phyloP scores from a whole-genome alignment of 2,113 vertebrate genomes.

The Empidonax traillii region DNA sequence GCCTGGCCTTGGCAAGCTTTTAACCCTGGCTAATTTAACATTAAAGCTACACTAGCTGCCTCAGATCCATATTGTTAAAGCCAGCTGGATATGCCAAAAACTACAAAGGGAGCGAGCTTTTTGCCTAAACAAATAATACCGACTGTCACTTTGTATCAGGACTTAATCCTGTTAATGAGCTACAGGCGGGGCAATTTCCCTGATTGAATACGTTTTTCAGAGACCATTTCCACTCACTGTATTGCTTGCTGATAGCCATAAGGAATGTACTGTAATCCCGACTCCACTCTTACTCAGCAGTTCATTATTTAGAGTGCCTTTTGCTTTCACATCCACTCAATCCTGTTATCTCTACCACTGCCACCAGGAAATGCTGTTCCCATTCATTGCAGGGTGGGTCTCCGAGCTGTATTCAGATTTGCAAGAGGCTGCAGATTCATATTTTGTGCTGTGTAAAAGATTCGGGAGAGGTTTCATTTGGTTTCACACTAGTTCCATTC shows the following conservation, averaged over 20 bases:
- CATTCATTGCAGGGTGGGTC: not conserved
- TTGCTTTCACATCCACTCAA: not conserved
- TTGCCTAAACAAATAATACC: slow-evolving; percentile 70
- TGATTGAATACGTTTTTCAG: slow-evolving; percentile 54
- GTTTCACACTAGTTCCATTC: not conserved
- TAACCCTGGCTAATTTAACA: slow-evolving; percentile 63
- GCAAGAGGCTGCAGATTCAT: not conserved
- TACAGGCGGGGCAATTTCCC: slow-evolving; percentile 65
- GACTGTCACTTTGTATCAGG: slow-evolving; percentile 70
- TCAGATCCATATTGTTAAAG: slow-evolving; percentile 71
- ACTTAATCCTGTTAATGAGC: slow-evolving; percentile 66
- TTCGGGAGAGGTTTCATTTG: not conserved
- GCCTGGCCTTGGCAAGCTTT: slow-evolving; percentile 62
- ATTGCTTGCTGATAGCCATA: not conserved
- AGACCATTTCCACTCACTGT: slow-evolving; percentile 20
- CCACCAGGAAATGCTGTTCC: not conserved
- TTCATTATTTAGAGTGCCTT: slow-evolving; percentile 12
- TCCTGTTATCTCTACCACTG: not conserved
- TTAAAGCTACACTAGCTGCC: slow-evolving; percentile 67
- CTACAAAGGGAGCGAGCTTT: slow-evolving; percentile 52
- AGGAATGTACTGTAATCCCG: not conserved
- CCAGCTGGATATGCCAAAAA: slow-evolving; percentile 64
- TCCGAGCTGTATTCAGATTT: not conserved
- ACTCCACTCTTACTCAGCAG: slow-evolving; percentile 15
- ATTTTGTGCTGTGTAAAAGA: not conserved